Percentiles rank a stretch among this genome's conserved stretches.
Evolutionary conservation across 2,113 vertebrate species (phyloP).

Genomic region (Zosterops borbonicus): DNA sequence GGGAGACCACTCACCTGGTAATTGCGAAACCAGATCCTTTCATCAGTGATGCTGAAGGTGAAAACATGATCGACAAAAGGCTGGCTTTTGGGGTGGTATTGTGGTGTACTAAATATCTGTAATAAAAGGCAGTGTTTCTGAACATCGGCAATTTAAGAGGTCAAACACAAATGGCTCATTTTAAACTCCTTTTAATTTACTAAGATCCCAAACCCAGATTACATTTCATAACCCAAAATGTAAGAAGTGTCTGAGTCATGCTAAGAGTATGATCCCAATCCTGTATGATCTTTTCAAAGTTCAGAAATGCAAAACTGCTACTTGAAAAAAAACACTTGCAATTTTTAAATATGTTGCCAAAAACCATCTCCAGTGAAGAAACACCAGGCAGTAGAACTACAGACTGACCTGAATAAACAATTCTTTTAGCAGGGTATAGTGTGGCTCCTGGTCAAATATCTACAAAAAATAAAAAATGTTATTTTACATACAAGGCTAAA

Average conservation of each 20-base stretch:
- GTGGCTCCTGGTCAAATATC: conserved; percentile 88
- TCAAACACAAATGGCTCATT: not conserved
- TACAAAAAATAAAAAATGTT: conserved; percentile 60
- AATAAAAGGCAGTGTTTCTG: not conserved
- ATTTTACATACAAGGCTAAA: not conserved
- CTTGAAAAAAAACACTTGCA: accelerated
- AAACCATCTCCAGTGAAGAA: not conserved
- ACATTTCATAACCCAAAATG: not conserved
- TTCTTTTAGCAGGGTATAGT: conserved; percentile 91
- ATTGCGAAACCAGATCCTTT: conserved; percentile 97
- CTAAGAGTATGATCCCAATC: not conserved
- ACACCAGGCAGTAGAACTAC: not conserved
- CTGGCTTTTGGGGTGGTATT: conserved; percentile 94
- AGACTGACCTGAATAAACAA: conserved; percentile 92
- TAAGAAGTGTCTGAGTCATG: not conserved
- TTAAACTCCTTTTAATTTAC: not conserved
- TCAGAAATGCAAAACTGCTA: not conserved
- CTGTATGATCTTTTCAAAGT: not conserved
- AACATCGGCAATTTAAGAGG: not conserved
- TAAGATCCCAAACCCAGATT: not conserved
- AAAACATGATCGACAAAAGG: conserved; percentile 97
- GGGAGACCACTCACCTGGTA: conserved; percentile 83
- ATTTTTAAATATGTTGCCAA: not conserved
- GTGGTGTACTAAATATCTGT: conserved; percentile 92
- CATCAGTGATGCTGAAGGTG: conserved; percentile 88